Percentiles rank a stretch among this genome's conserved stretches.
phyloP scores from a whole-genome alignment of 2,797 vertebrate genomes.

The Macropodus opercularis region DNA sequence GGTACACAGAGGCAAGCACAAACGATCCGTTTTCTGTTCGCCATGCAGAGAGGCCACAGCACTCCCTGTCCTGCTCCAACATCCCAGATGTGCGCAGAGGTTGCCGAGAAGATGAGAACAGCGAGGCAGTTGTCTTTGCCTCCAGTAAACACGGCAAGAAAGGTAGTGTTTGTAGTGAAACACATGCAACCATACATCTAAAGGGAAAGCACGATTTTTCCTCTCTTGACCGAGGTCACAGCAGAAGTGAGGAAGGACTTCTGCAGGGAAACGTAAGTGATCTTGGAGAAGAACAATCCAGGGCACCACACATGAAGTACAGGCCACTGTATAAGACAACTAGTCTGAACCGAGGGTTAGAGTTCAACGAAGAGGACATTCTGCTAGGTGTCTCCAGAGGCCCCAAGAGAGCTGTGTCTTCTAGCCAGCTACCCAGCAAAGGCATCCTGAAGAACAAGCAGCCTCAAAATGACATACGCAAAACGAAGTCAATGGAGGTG shows the following conservation, averaged over 20 bases:
- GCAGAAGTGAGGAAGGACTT: slow-evolving; percentile 78
- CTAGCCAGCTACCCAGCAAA: slow-evolving; percentile 77
- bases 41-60: slow-evolving; percentile 63
- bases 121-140: slow-evolving; percentile 60
- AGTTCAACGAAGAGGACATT: slow-evolving; percentile 72
- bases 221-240: slow-evolving; percentile 71
- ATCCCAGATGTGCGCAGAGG: slow-evolving; percentile 67
- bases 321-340: slow-evolving; percentile 75
- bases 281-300: slow-evolving; percentile 15
- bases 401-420: slow-evolving; percentile 75
- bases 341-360: slow-evolving; percentile 77
- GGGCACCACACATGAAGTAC: slow-evolving; percentile 23
- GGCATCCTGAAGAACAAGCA: slow-evolving; percentile 84
- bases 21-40: slow-evolving; percentile 67
- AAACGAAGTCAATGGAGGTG: slow-evolving; percentile 85
- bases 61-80: slow-evolving; percentile 84
- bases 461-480: slow-evolving; percentile 73
- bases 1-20: slow-evolving; percentile 77
- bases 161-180: slow-evolving; percentile 17
- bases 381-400: slow-evolving; percentile 58
- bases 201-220: slow-evolving; percentile 36
- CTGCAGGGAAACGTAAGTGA: slow-evolving; percentile 51
- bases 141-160: slow-evolving; percentile 53
- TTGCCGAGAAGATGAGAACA: slow-evolving; percentile 59
- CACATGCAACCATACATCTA: slow-evolving; percentile 27